Percentiles rank a stretch among this genome's conserved stretches.
These are phyloP conservation scores for Scytalopus superciliaris DNA, from an alignment of 2,113 vertebrate genomes.

Conservation along the genomic window DNA sequence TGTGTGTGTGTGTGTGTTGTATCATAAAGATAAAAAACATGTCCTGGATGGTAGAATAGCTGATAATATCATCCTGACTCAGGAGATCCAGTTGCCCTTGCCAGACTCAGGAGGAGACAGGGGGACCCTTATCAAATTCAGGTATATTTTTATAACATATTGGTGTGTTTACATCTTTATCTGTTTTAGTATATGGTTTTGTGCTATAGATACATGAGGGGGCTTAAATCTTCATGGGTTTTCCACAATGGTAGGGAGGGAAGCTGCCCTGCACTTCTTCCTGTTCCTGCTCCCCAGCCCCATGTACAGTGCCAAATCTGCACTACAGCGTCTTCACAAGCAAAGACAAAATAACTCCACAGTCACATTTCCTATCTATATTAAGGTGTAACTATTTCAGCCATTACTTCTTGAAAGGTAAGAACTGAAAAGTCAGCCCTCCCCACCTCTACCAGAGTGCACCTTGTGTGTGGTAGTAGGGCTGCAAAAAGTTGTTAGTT, in stretches of 20 bases:
- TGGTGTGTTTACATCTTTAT: not conserved
- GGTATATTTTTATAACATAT: not conserved
- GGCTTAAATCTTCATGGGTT: not conserved
- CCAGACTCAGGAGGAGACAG: not conserved
- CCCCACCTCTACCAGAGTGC: not conserved
- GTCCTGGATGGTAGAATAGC: not conserved
- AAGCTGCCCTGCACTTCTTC: rapidly evolving
- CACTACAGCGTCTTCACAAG: not conserved
- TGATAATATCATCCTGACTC: not conserved
- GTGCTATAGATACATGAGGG: rapidly evolving
- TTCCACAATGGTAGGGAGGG: rapidly evolving
- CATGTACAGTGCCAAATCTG: rapidly evolving
- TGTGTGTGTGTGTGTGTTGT: not conserved
- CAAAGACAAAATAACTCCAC: not conserved
- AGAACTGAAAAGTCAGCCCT: not conserved
- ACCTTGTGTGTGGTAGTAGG: too few relatives aligned
- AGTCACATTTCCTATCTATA: rapidly evolving
- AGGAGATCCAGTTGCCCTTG: not conserved
- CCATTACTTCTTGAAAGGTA: not conserved
- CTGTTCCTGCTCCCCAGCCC: not conserved
- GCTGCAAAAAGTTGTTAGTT: not conserved
- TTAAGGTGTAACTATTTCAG: not conserved
- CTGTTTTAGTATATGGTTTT: not conserved
- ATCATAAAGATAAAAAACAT: not conserved
- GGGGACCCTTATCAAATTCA: not conserved